phyloP scores from a whole-genome alignment of 2,888 invertebrate species.

The Hesperia comma region DNA sequence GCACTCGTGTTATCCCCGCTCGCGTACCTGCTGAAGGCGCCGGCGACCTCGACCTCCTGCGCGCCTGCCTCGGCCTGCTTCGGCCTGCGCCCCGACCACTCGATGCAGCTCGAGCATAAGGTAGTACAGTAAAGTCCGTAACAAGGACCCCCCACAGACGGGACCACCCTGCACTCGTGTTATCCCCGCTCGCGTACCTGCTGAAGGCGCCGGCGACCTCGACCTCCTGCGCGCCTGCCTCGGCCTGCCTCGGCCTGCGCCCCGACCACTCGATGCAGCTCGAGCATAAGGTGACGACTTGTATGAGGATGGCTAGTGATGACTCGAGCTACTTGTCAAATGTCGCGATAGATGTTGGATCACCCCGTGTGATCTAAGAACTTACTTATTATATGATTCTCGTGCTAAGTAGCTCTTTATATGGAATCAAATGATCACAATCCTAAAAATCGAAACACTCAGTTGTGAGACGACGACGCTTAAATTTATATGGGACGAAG shows the following conservation, averaged over 20 bases:
- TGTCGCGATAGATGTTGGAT: too few species aligned
- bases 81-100: constrained; percentile 89
- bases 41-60: constrained; percentile 92
- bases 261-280: constrained; percentile 90
- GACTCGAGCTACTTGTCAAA: too few species aligned
- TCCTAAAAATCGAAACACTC: too few species aligned
- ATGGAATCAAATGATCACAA: too few species aligned
- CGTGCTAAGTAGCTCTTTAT: too few species aligned
- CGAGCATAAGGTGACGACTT: neutral
- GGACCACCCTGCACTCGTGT: constrained; percentile 85
- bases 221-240: constrained; percentile 91
- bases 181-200: constrained; percentile 93
- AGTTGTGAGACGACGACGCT: too few species aligned
- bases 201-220: constrained; percentile 96
- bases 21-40: constrained; percentile 96
- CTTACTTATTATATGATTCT: too few species aligned
- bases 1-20: constrained; percentile 91
- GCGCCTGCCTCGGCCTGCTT: constrained; percentile 94
- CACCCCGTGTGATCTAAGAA: too few species aligned
- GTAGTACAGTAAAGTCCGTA: neutral
- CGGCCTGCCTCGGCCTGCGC: constrained; percentile 92
- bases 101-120: constrained; percentile 84
- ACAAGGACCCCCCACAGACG: too few species aligned
- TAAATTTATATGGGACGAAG: too few species aligned
- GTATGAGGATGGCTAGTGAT: too few species aligned